Evolutionary conservation across 2,113 vertebrate species (phyloP).

Genomic region (Vulpes ferrilata): DNA sequence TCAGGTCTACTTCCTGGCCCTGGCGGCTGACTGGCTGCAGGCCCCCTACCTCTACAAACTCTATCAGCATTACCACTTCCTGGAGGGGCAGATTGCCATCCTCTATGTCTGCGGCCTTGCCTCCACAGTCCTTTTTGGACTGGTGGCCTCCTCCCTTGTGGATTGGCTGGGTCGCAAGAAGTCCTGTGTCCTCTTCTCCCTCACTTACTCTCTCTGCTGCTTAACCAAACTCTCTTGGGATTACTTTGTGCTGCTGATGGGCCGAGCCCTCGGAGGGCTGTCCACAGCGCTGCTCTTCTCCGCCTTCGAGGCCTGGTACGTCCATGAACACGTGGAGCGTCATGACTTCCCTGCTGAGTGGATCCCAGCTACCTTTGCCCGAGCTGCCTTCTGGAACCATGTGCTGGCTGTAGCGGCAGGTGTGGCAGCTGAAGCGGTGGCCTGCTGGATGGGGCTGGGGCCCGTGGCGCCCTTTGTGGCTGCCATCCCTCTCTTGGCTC

Average conservation of each 20-base stretch:
- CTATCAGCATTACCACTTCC: constrained; percentile 95
- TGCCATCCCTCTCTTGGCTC: constrained; percentile 92
- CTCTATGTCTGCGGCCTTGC: constrained; percentile 96
- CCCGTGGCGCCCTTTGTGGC: constrained; percentile 95
- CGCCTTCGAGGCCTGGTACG: constrained; percentile 94
- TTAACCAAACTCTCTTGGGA: constrained; percentile 94
- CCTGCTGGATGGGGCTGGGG: constrained; percentile 93
- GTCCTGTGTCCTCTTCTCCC: constrained; percentile 94
- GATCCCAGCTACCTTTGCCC: constrained; percentile 93
- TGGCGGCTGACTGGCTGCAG: constrained; percentile 96
- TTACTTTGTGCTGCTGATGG: constrained; percentile 93
- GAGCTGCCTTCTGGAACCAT: constrained; percentile 94
- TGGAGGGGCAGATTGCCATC: constrained; percentile 96
- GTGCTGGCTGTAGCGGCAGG: constrained; percentile 93
- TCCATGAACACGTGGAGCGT: constrained; percentile 92
- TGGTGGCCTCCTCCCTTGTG: constrained; percentile 91
- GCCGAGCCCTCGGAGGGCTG: constrained; percentile 93
- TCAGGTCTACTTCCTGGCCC: constrained; percentile 92
- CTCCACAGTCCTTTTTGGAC: constrained; percentile 93
- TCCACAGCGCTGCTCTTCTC: constrained; percentile 94
- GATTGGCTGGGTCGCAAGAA: constrained; percentile 92
- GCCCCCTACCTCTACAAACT: constrained; percentile 97
- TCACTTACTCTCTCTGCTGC: constrained; percentile 93
- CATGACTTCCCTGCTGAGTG: constrained; percentile 95
- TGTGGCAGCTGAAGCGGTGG: constrained; percentile 91